Conservation (phyloP, 2,797 vertebrate species). For the Acanthurus leucopareius region DNA sequence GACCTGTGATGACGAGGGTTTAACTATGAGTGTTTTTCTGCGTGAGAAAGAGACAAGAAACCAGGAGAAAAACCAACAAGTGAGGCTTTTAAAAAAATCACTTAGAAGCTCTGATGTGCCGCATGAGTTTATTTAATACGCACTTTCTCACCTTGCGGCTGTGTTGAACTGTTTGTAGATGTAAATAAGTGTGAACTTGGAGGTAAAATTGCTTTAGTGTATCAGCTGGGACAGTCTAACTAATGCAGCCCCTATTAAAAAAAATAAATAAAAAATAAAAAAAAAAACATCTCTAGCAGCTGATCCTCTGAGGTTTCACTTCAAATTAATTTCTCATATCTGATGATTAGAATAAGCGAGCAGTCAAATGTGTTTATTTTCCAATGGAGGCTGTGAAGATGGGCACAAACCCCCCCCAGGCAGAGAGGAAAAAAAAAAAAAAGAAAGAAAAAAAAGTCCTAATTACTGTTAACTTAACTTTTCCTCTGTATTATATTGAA, state of each 20-base stretch:
- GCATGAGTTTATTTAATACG: neutral
- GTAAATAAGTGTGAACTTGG: conserved; percentile 7
- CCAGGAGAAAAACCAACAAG: neutral
- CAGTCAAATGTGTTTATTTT: conserved; percentile 43
- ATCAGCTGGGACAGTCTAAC: conserved; percentile 22
- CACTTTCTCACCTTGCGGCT: neutral
- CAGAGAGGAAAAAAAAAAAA: too few species aligned
- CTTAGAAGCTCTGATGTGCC: conserved; percentile 6
- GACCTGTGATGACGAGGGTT: conserved; percentile 39
- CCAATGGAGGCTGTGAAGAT: conserved; percentile 3
- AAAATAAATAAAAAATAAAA: neutral
- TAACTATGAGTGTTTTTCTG: conserved; percentile 12
- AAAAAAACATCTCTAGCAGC: conserved; percentile 7
- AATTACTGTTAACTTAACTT: conserved; percentile 53
- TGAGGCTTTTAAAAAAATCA: neutral
- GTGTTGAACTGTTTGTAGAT: conserved; percentile 6
- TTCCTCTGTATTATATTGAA: conserved; percentile 30
- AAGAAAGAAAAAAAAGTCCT: neutral
- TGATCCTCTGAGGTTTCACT: conserved; percentile 35
- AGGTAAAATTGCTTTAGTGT: conserved; percentile 13
- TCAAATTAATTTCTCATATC: conserved; percentile 48
- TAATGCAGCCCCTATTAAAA: conserved; percentile 35
- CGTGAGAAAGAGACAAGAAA: neutral
- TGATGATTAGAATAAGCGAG: conserved; percentile 23
- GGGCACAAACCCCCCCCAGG: neutral